Evolutionary conservation across 2,888 invertebrate species (phyloP), one percentile per base, ranked within the genome.

Genomic region (Chymomyza amoena): DNA sequence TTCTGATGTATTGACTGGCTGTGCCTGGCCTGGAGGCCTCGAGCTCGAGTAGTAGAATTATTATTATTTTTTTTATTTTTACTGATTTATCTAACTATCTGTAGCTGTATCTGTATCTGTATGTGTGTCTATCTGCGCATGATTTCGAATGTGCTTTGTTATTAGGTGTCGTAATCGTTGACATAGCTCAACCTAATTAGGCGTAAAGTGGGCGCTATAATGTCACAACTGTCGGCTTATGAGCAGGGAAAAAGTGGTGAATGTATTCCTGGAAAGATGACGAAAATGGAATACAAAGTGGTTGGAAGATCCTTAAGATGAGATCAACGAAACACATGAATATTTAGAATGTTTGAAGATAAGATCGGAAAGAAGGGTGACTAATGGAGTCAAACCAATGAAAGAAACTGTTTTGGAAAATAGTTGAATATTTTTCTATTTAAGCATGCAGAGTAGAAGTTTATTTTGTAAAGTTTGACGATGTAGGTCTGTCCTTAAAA

Each of bases 141-240:
- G 57, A 57, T 57, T 57, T 57, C 28, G 28, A 57, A 64, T 63
- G 68, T 60, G 66, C 75, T 73, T 83, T 82, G 79, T 79, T 77
- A 73, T 87, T 78, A 77, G 88, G 88, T 88, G 84, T 88, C 87
- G 87, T 80, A 84, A 87, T 88, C 88, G 77, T 75, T 73, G 87
- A 77, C 88, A 85, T 79, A 80, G 83, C 83, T 88, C 85, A 87
- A 78, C 78, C 83, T 82, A 87, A 84, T 85, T 87, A 85, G 74
- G 77, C 85, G 77, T 83, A 75, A 88, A 83, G 80, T 73, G 87
- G 79, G 85, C 83, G 83, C 83, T 86, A 88, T 74, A 82, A 76
- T 88, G 83, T 82, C 84, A 83, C 87, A 85, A 87, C 73, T 87
- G 89, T 88, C 89, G 75, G 83, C 75, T 85, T 88, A 72, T 68